Base-by-base conservation (phyloP, 2,113 vertebrate species). In the Paramisgurnus dabryanus region DNA sequence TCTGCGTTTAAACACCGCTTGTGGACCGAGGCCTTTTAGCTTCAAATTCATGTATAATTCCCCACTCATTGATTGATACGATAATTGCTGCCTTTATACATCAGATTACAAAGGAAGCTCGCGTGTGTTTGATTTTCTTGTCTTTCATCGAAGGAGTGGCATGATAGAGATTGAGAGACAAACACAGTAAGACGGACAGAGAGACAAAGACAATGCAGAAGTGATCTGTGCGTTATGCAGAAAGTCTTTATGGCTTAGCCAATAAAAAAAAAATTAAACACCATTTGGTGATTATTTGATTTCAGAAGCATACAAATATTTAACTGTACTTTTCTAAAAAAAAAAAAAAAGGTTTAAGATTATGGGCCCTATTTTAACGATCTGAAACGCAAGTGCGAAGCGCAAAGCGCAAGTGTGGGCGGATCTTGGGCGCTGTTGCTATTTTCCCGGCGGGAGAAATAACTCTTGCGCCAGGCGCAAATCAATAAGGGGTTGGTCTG, bases 81-180 rank as follows among this genome's bases (percentile, higher is more conserved):
- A 45, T 71, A 72, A 80, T 80, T 80, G 78, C 47, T 65, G 78
- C 58, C 58, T 43, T 80, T 18, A 64, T 64, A 72, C 61, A 72
- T 80, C 78, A 70, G 17, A 50, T 65, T 22, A 80, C 69, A 80
- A 80, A 39, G 15, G 61, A 80, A 80, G 70, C 22, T 67, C n/a
- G 47, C 27, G 18, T 66, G 34, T 66, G 70, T 73, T 73, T 80
- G 45, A 72, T 65, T 80, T 27, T 6, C n/a, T 12, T 7, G 17
- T n/a, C 45, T 10, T 17, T 27, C 27, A 10, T 67, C 6, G 0
- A 6, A 6, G 53, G 10, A 45, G 55, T 9, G 18, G 18, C 63
- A 57, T 63, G 22, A 22, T 17, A 65, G 47, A 39, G 39, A 72
- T 27, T 73, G 60, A 73, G 13, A 80, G 69, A 17, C 11, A n/a